Evolutionary conservation across 1,140 invertebrate genomes (phyloP).

Genomic region (Drosophila leontia): DNA sequence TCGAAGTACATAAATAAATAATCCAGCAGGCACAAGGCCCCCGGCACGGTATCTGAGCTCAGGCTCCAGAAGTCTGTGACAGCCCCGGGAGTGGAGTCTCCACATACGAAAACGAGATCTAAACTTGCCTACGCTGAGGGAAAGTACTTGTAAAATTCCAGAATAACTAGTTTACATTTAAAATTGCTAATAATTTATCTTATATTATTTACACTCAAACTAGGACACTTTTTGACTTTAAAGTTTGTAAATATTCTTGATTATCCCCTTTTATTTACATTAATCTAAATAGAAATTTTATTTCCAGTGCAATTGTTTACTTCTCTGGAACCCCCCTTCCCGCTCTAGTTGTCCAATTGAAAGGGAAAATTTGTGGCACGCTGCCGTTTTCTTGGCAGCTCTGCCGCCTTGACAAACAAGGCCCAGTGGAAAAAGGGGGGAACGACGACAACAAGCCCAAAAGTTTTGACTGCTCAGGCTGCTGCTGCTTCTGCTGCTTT

Average conservation of each 20-base stretch:
- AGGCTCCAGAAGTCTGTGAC: conserved; percentile 75
- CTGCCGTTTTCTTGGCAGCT: conserved; percentile 68
- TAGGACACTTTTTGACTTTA: neutral
- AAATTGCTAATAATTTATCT: too few relatives aligned
- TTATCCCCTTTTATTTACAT: neutral
- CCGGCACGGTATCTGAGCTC: conserved; percentile 5
- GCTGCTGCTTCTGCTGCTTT: conserved; percentile 20
- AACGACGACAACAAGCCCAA: conserved; percentile 30
- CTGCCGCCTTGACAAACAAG: conserved; percentile 79
- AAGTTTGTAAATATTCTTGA: too few relatives aligned
- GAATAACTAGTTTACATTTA: neutral
- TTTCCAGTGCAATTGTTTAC: conserved; percentile 17
- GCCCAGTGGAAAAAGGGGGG: conserved; percentile 21
- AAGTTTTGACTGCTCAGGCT: conserved; percentile 64
- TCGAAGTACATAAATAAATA: conserved; percentile 50
- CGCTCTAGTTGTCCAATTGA: conserved; percentile 71
- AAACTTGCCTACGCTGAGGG: neutral
- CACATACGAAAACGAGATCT: neutral
- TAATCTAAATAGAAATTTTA: neutral
- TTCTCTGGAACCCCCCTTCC: conserved; percentile 16
- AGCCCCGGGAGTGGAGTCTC: conserved; percentile 11
- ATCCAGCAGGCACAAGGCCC: conserved; percentile 37
- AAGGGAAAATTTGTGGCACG: conserved; percentile 66
- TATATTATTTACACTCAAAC: neutral
- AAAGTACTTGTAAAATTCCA: neutral